Evolutionary conservation across 2,888 invertebrate genomes (phyloP), one percentile per base, ranked within the genome.

Genomic region (Agelastica alni): DNA sequence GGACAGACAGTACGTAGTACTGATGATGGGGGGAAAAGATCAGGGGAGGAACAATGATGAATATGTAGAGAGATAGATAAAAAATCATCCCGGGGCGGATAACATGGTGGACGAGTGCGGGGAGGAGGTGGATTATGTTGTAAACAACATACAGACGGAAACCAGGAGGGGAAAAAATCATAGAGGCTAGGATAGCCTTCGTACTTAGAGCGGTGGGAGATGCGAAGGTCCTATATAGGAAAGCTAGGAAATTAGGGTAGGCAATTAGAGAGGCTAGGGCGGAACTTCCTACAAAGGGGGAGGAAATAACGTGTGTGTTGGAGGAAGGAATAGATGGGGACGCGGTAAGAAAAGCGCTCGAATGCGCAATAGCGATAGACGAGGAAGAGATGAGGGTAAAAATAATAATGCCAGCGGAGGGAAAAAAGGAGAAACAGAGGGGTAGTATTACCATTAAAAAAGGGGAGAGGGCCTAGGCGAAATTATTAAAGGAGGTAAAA

Each of bases 381-480:
- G 13, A 13, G 13, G 31, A 12, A 10, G 31, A 12, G 1, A 12
- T 31, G 1, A 31, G 6, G 3, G 4, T 31, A 12, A 31, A 31
- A 12, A 5, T 31, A 1, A 12, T 31, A 10, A 1, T 31, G 13
- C 31, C 31, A 12, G 31, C 13, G 30, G 6, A 1, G 12, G 12
- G 4, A 2, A 31, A 16, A 4, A 13, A 13, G 17, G n/a, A 9
- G 2, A 43, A 4, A 10, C 16, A 20, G 16, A 12, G 12, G 10
- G 31, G 18, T 2, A 49, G 26, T 14, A 32, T 53, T 12, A 37
- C 18, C 2, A 32, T 46, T 1, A 47, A 41, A 34, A 37, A 37
- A 30, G 41, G 39, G 10, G 45, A 26, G 3, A 46, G 18, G 14
- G 37, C 45, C 2, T 45, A 46, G n/a, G 52, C 52, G 4, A 46